Evolutionary conservation across 2,888 invertebrate species (phyloP).

Genomic region (Pilophorus perplexus): DNA sequence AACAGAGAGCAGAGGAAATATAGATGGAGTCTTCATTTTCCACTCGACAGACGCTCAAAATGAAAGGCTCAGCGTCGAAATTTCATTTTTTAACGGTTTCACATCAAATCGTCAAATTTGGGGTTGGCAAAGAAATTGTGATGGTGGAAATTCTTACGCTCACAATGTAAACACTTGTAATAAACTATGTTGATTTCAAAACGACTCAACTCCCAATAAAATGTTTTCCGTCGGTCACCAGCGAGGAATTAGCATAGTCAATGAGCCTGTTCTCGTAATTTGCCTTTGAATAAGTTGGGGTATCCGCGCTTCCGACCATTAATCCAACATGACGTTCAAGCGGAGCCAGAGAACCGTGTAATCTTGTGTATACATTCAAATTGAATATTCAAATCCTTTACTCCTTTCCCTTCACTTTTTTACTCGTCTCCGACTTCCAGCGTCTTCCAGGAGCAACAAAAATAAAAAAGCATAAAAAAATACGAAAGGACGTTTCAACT

Average conservation of each 20-base stretch:
- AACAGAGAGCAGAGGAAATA: too few relatives aligned
- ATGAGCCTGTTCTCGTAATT: slow-evolving; percentile 24
- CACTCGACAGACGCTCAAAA: too few relatives aligned
- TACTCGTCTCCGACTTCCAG: too few relatives aligned
- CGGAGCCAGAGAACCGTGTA: slow-evolving; percentile 28
- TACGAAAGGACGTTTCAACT: too few relatives aligned
- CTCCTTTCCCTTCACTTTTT: background rate
- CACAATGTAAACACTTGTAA: too few relatives aligned
- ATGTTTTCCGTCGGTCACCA: slow-evolving; percentile 30
- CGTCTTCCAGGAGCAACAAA: background rate
- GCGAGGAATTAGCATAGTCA: slow-evolving; percentile 22
- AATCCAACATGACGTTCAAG: slow-evolving; percentile 33
- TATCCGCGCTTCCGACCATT: slow-evolving; percentile 35
- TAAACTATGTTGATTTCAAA: background rate
- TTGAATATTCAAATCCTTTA: slow-evolving; percentile 26
- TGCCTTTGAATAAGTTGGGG: slow-evolving; percentile 32
- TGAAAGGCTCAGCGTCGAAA: too few relatives aligned
- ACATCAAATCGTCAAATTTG: background rate
- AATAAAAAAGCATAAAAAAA: too few relatives aligned
- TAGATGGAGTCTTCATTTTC: too few relatives aligned
- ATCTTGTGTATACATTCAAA: slow-evolving; percentile 32
- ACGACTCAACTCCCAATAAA: slow-evolving; percentile 17
- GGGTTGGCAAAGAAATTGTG: background rate
- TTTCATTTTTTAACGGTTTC: too few relatives aligned
- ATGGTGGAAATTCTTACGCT: too few relatives aligned